phyloP scores from a whole-genome alignment of 2,888 invertebrate species.

The Folsomia manolachei region DNA sequence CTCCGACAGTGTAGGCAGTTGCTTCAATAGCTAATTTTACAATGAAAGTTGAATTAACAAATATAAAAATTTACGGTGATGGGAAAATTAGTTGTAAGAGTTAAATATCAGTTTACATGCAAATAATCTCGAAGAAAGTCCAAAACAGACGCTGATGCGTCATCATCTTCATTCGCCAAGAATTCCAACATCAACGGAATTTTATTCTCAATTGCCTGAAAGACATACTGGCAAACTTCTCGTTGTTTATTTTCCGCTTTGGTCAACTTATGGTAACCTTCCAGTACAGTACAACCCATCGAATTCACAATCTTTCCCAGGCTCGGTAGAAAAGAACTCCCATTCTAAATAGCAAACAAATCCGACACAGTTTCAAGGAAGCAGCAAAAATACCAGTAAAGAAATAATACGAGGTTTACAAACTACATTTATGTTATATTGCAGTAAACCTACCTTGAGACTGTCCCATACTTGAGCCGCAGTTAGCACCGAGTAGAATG shows the following conservation, averaged over 20 bases:
- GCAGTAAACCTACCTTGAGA: constrained; percentile 31
- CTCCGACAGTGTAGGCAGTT: constrained; percentile 52
- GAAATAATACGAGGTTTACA: not conserved
- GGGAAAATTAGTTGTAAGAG: not conserved
- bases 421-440: too few relatives aligned
- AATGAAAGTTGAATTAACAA: constrained; percentile 17
- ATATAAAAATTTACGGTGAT: not conserved
- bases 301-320: constrained; percentile 58
- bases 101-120: constrained; percentile 48
- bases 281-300: constrained; percentile 57
- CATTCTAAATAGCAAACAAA: constrained; percentile 20
- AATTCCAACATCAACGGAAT: constrained; percentile 56
- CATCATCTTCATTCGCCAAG: constrained; percentile 58
- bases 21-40: constrained; percentile 54
- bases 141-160: constrained; percentile 57
- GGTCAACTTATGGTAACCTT: constrained; percentile 55
- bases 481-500: constrained; percentile 39
- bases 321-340: not conserved
- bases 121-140: constrained; percentile 59
- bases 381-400: not conserved
- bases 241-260: constrained; percentile 36
- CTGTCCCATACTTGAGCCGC: constrained; percentile 43
- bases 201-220: constrained; percentile 55
- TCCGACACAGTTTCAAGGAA: too few relatives aligned
- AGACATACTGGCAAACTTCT: constrained; percentile 40